A percentile compares a stretch with the other conserved stretches of the same genome.
Evolutionary conservation across 2,797 vertebrate genomes (phyloP).

Genomic region (Protosalanx chinensis): DNA sequence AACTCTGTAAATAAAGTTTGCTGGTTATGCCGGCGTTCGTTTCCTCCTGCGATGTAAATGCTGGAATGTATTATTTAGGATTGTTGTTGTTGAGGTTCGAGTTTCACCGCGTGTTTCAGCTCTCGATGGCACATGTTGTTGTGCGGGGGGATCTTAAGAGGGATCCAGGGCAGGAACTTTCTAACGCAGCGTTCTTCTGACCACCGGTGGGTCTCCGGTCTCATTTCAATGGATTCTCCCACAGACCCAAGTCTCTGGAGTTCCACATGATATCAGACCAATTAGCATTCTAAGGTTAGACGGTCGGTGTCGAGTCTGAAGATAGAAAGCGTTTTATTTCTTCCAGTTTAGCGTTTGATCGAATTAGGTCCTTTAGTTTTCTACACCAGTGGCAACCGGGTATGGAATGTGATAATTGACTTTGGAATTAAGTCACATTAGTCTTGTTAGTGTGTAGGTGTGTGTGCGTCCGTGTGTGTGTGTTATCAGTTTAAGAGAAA

Average conservation of each 20-base stretch:
- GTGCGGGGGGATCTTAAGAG: too few species aligned
- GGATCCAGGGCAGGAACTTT: slow-evolving; percentile 57
- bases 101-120: too few species aligned
- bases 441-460: background rate
- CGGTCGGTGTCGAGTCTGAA: background rate
- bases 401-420: background rate
- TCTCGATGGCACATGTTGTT: too few species aligned
- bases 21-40: slow-evolving; percentile 16
- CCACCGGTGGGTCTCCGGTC: slow-evolving; percentile 53
- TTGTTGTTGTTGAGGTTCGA: background rate
- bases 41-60: background rate
- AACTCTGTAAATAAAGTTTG: slow-evolving; percentile 46
- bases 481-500: background rate
- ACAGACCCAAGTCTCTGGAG: slow-evolving; percentile 47
- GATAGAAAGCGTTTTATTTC: background rate
- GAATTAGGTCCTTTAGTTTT: background rate
- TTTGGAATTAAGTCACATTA: background rate
- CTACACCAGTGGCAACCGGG: background rate
- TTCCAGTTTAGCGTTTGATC: background rate
- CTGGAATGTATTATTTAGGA: background rate
- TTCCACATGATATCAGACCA: slow-evolving; percentile 48
- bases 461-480: background rate
- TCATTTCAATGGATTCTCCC: slow-evolving; percentile 64
- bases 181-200: slow-evolving; percentile 57
- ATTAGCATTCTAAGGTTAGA: slow-evolving; percentile 38